Percentiles rank a stretch among this genome's conserved stretches.
These are phyloP conservation scores for Pocillopora damicornis DNA, from an alignment of 64 coral and sea anemone genomes.

Conservation along the genomic window DNA sequence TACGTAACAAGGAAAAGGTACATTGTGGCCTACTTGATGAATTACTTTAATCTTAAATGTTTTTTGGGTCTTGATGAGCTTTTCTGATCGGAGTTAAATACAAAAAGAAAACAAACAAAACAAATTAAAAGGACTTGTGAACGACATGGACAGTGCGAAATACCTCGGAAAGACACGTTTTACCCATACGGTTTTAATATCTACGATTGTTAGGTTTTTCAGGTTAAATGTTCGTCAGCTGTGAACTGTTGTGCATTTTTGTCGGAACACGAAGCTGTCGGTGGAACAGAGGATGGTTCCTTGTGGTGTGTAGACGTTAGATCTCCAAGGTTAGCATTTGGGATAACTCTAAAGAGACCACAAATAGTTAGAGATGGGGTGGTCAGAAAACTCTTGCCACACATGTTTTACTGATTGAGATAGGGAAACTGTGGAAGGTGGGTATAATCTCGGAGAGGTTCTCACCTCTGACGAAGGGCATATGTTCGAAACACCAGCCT, in stretches of 20 bases:
- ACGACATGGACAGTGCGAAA: too few relatives aligned
- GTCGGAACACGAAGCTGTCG: conserved; percentile 64
- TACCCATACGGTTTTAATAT: background rate
- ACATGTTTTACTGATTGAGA: background rate
- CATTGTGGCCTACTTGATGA: background rate
- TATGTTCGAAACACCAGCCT: too few relatives aligned
- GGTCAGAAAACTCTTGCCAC: background rate
- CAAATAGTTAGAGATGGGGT: background rate
- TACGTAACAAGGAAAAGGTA: conserved; percentile 65
- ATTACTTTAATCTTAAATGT: too few relatives aligned
- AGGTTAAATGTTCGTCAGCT: conserved; percentile 55
- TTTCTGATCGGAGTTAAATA: too few relatives aligned
- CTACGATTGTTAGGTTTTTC: conserved; percentile 61
- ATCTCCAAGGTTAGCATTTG: conserved; percentile 52
- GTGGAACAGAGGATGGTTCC: conserved; percentile 80
- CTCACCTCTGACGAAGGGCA: too few relatives aligned
- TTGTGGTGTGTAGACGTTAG: conserved; percentile 73
- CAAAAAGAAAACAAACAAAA: too few relatives aligned
- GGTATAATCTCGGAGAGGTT: too few relatives aligned
- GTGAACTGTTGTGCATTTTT: conserved; percentile 80
- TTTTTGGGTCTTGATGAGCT: too few relatives aligned
- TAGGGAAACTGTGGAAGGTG: too few relatives aligned
- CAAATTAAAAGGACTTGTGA: too few relatives aligned
- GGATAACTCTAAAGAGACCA: background rate
- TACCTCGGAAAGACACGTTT: too few relatives aligned